A percentile compares a stretch with the other conserved stretches of the same genome.
Conservation (phyloP, 2,113 vertebrate genomes). For the Thinocorus orbignyianus region DNA sequence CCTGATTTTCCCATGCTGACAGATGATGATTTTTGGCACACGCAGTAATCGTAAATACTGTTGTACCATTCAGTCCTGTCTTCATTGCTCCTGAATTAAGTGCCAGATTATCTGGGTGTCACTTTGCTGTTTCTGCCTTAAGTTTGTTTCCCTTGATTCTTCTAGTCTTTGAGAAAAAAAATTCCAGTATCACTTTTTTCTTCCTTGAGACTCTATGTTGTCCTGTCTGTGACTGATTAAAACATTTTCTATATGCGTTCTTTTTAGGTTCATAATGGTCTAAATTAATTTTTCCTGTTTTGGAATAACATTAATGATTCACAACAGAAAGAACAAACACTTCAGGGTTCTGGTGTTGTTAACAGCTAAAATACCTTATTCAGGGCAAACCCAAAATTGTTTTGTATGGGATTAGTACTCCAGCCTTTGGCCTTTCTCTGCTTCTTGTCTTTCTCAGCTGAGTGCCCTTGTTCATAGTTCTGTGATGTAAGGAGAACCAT, state of each 20-base stretch:
- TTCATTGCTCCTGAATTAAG: background rate
- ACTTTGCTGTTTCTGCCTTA: background rate
- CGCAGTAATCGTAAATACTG: background rate
- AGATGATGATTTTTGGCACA: background rate
- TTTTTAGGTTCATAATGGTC: background rate
- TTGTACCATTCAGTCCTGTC: background rate
- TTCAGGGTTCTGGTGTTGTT: background rate
- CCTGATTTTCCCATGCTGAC: background rate
- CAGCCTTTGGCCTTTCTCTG: background rate
- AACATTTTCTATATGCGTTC: background rate
- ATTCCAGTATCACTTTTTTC: background rate
- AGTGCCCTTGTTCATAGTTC: background rate
- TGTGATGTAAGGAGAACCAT: background rate
- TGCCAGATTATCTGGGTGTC: background rate
- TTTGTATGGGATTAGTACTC: background rate
- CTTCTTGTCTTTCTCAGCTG: background rate
- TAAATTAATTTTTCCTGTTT: background rate
- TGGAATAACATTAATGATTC: background rate
- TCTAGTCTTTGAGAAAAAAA: background rate
- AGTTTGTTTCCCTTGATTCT: background rate
- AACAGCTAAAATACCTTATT: background rate
- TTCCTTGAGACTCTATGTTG: background rate
- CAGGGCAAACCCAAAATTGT: background rate
- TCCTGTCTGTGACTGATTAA: background rate
- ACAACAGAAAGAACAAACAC: background rate